These are phyloP conservation scores for Doris montereyensis DNA, from an alignment of 2,888 invertebrate genomes.

Conservation along the genomic window DNA sequence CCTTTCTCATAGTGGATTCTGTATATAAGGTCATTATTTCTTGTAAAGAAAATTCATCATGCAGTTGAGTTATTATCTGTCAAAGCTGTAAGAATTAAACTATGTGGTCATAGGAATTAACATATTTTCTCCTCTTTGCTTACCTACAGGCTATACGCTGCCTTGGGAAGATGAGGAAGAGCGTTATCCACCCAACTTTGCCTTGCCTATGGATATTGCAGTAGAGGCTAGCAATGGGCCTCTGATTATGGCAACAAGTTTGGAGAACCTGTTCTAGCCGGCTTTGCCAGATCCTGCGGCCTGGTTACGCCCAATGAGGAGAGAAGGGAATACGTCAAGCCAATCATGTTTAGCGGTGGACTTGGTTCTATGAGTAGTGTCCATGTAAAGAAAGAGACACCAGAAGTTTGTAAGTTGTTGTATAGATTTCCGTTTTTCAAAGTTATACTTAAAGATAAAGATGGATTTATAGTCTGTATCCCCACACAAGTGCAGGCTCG, in stretches of 20 bases:
- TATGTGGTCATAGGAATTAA: too few relatives aligned
- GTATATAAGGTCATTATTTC: too few relatives aligned
- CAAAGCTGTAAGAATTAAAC: too few relatives aligned
- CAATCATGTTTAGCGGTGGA: slow-evolving; percentile 99
- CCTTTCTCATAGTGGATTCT: too few relatives aligned
- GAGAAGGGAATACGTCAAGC: slow-evolving; percentile 95
- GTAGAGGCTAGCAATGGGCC: slow-evolving; percentile 98
- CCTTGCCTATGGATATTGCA: slow-evolving; percentile 88
- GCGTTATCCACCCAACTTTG: slow-evolving; percentile 90
- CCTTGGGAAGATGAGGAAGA: slow-evolving; percentile 88
- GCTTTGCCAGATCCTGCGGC: slow-evolving; percentile 94
- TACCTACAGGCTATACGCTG: slow-evolving; percentile 81
- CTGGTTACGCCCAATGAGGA: slow-evolving; percentile 78
- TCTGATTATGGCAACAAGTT: slow-evolving; percentile 99
- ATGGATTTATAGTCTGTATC: too few relatives aligned
- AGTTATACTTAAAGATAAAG: too few relatives aligned
- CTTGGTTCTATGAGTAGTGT: slow-evolving; percentile 90
- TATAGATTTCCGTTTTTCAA: too few relatives aligned
- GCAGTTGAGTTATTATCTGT: too few relatives aligned
- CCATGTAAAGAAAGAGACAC: slow-evolving; percentile 85
- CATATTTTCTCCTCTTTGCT: slow-evolving; percentile 32
- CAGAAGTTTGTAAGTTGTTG: too few relatives aligned
- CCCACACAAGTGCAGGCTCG: too few relatives aligned
- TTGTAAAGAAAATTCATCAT: too few relatives aligned
- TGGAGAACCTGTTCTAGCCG: slow-evolving; percentile 93